These are phyloP conservation scores for Vireo altiloquus DNA, from an alignment of 2,113 vertebrate species.

Conservation along the genomic window DNA sequence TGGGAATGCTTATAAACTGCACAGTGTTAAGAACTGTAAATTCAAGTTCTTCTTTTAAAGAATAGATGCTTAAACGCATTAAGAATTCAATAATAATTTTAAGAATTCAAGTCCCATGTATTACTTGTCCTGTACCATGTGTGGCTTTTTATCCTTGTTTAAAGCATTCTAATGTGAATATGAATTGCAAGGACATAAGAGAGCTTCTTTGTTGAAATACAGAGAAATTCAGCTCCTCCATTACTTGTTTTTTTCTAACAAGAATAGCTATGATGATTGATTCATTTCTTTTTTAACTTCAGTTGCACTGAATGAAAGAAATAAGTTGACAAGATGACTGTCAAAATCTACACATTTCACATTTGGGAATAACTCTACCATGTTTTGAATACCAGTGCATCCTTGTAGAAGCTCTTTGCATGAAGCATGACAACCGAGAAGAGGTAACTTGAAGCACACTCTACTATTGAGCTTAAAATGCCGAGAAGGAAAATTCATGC, in stretches of 20 bases:
- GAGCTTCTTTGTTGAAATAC: background rate
- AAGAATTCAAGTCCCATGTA: background rate
- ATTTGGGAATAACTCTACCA: background rate
- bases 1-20: background rate
- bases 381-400: background rate
- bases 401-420: background rate
- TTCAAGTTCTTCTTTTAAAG: background rate
- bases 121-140: background rate
- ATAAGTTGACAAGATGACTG: background rate
- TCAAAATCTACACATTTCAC: background rate
- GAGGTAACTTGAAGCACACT: background rate
- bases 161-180: background rate
- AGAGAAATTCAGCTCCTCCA: background rate
- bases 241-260: background rate
- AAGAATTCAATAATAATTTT: background rate
- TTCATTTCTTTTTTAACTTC: background rate
- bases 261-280: background rate
- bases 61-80: background rate
- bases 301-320: background rate
- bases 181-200: background rate
- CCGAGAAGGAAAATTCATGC: background rate
- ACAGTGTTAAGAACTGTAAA: background rate
- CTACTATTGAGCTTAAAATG: background rate
- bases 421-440: background rate
- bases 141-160: background rate